Base-by-base conservation (phyloP, 92 coral and sea anemone genomes). In the Palythoa heliodiscus region DNA sequence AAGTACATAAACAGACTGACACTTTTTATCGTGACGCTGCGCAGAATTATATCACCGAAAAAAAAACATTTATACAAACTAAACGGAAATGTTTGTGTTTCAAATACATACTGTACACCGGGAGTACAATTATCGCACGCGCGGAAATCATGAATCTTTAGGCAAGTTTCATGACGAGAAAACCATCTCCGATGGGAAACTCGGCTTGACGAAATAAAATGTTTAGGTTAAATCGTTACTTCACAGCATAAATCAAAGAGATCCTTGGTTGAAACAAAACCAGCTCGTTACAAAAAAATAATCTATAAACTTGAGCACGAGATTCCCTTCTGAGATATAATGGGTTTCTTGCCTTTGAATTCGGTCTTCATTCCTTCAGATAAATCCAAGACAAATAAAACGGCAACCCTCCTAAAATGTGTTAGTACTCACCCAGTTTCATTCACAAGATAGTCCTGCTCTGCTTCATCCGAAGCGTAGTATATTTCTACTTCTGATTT, bases 151-250 rank as follows among this genome's bases (percentile, higher is more conserved):
- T 77, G 55, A 60, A 71, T 57, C 83, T 77, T 77, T 37, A 1
- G 71, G 83, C 71, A 2, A 77, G 83, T 77, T 77, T 60, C 83
- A 77, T 37, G 83, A 58, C 55, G 83, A 77, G 71, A 77, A 77
- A 77, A 77, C 71, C 54, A 60, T 77, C 83, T 77, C 55, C 83
- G 38, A 77, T 6, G 71, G 71, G 83, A 60, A 60, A 77, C 83
- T 77, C 82, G 70, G 83, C 53, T 77, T 77, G 71, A 77, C 83
- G 54, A 77, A 77, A 77, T 77, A 37, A 77, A 77, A 77, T 60
- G 38, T 22, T 75, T 75, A 52, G 64, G 22, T 75, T 19, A 47
- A 53, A 52, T 57, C 70, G 82, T 77, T 77, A 55, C 82, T 57
- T 72, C 76, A 72, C 55, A 10, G 76, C 76, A 72, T 72, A 77